A percentile compares a stretch with the other conserved stretches of the same genome.
These are phyloP conservation scores for Bungarus multicinctus DNA, from an alignment of 2,113 vertebrate species.

Conservation along the genomic window DNA sequence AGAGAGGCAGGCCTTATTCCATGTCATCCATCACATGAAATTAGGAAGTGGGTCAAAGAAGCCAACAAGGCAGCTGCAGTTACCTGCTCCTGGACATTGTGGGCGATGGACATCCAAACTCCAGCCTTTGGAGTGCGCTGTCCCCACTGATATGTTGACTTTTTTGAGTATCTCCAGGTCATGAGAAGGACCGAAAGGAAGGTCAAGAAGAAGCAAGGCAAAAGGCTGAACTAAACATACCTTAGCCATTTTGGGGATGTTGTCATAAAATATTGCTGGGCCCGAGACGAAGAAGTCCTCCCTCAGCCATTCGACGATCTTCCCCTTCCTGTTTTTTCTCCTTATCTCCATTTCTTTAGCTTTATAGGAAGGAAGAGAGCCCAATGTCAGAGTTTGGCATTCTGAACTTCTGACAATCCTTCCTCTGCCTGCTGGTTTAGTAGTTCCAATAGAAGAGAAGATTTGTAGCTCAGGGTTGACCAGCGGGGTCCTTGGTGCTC, in stretches of 20 bases:
- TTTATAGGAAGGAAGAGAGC: not conserved
- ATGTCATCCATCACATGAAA: not conserved
- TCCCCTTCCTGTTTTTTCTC: not conserved
- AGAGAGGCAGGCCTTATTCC: not conserved
- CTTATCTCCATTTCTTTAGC: not conserved
- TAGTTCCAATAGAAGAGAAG: too few species aligned
- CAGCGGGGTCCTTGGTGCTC: too few species aligned
- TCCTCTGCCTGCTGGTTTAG: too few species aligned
- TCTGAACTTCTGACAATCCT: too few species aligned
- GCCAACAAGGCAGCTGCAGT: not conserved
- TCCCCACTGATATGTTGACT: not conserved
- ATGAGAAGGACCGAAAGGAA: not conserved
- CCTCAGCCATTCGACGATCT: not conserved
- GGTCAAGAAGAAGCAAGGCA: not conserved
- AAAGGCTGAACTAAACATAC: not conserved
- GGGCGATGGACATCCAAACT: too few species aligned
- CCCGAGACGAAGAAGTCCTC: not conserved
- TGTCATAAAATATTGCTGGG: not conserved
- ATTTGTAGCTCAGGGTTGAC: too few species aligned
- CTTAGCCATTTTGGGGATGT: conserved; percentile 4
- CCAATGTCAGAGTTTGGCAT: too few species aligned
- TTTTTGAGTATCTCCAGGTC: not conserved
- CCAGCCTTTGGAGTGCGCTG: too few species aligned
- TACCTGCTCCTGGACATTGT: not conserved
- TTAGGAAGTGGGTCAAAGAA: not conserved